phyloP scores from a whole-genome alignment of 1,140 invertebrate genomes.

The Heliconius melpomene region DNA sequence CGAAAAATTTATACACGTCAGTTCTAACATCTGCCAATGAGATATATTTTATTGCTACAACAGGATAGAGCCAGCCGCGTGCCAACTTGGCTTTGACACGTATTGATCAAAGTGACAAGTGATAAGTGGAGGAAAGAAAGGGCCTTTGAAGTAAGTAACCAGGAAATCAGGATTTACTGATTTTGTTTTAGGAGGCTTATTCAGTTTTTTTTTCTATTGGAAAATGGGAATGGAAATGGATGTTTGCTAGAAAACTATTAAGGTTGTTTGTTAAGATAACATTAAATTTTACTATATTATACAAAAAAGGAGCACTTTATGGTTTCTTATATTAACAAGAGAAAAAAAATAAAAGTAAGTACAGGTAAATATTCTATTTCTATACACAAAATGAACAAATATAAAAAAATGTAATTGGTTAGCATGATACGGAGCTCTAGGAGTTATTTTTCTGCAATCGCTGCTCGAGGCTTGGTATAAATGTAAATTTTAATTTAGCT shows the following conservation, averaged over 20 bases:
- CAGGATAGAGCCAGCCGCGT: conserved; percentile 10
- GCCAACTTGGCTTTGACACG: conserved; percentile 23
- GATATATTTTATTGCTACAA: conserved; percentile 29
- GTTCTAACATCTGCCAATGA: conserved; percentile 19
- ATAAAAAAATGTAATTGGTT: neutral
- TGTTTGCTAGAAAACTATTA: neutral
- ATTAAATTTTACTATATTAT: too few relatives aligned
- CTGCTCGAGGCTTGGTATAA: neutral
- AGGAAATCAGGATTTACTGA: neutral
- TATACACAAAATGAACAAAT: neutral
- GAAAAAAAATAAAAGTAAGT: too few relatives aligned
- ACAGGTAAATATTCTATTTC: neutral
- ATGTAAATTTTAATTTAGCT: conserved; percentile 4
- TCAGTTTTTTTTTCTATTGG: neutral
- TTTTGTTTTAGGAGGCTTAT: neutral
- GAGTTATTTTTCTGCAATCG: neutral
- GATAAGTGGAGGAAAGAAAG: conserved; percentile 14
- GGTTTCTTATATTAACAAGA: too few relatives aligned
- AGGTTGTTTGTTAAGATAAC: neutral
- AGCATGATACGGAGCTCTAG: neutral
- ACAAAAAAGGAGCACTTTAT: too few relatives aligned
- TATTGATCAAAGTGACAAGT: conserved; percentile 29
- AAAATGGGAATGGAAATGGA: too few relatives aligned
- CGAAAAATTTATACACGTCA: neutral
- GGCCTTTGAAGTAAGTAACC: conserved; percentile 3